A percentile compares a stretch with the other conserved stretches of the same genome.
These are phyloP conservation scores for Chaenocephalus aceratus DNA, from an alignment of 2,113 vertebrate genomes.

Conservation along the genomic window DNA sequence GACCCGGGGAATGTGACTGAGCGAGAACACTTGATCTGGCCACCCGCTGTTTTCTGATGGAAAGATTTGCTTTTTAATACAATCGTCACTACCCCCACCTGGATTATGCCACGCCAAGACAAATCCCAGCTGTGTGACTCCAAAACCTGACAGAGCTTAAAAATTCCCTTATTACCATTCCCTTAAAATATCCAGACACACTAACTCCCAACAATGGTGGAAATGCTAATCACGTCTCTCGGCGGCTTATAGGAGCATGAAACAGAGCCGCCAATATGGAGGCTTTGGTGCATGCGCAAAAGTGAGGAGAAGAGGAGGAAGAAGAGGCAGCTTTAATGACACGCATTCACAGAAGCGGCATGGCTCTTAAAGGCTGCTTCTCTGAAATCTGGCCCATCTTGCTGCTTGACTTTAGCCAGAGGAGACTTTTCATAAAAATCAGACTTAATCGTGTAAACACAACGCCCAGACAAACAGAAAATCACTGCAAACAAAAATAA, in stretches of 20 bases:
- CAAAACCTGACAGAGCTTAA: constrained; percentile 75
- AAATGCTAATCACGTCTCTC: constrained; percentile 76
- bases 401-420: constrained; percentile 70
- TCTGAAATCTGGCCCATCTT: constrained; percentile 67
- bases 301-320: constrained; percentile 40
- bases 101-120: constrained; percentile 79
- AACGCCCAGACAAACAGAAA: constrained; percentile 69
- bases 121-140: constrained; percentile 83
- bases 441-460: constrained; percentile 75
- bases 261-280: constrained; percentile 61
- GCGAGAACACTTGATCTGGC: constrained; percentile 84
- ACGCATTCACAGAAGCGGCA: constrained; percentile 60
- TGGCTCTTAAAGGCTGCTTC: constrained; percentile 58
- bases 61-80: constrained; percentile 86
- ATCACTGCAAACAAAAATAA: constrained; percentile 77
- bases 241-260: constrained; percentile 56
- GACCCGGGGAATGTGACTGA: constrained; percentile 77
- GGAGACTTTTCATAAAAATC: constrained; percentile 74
- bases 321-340: constrained; percentile 66
- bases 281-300: constrained; percentile 48
- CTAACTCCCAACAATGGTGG: constrained; percentile 69
- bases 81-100: constrained; percentile 82
- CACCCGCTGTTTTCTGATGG: constrained; percentile 83
- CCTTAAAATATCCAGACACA: constrained; percentile 75
- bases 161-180: constrained; percentile 79